A percentile compares a stretch with the other conserved stretches of the same genome.
Conservation (phyloP, 2,797 vertebrate genomes). For the Myotis vivesi region DNA sequence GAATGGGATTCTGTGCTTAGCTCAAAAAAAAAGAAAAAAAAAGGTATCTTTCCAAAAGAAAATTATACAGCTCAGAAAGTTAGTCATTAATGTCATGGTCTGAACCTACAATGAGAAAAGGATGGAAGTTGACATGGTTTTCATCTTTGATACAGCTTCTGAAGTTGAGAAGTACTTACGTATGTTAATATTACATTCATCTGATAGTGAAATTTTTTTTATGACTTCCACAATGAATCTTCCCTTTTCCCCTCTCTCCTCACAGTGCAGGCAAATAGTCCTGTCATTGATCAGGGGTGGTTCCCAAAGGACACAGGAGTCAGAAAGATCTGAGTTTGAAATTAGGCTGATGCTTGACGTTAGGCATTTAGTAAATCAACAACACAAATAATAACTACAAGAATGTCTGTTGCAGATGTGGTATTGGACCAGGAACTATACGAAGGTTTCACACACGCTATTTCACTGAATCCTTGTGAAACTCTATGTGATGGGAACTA, state of each 20-base stretch:
- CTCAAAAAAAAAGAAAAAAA: constrained; percentile 20
- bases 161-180: constrained; percentile 77
- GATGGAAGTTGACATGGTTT: constrained; percentile 77
- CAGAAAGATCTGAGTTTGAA: not conserved
- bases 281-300: not conserved
- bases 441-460: not conserved
- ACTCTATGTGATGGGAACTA: not conserved
- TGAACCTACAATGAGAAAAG: constrained; percentile 79
- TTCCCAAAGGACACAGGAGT: not conserved
- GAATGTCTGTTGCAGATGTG: not conserved
- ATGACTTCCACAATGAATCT: constrained; percentile 74
- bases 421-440: not conserved
- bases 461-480: not conserved
- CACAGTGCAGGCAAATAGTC: constrained; percentile 30
- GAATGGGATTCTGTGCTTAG: constrained; percentile 19
- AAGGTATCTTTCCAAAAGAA: constrained; percentile 65
- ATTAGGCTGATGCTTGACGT: not conserved
- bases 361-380: not conserved
- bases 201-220: constrained; percentile 65
- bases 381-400: not conserved
- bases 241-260: not conserved
- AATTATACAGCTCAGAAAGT: constrained; percentile 73
- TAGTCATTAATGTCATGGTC: constrained; percentile 76
- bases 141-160: constrained; percentile 77
- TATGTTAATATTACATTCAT: constrained; percentile 76